phyloP scores from a whole-genome alignment of 2,888 invertebrate species.

The Agelastica alni region DNA sequence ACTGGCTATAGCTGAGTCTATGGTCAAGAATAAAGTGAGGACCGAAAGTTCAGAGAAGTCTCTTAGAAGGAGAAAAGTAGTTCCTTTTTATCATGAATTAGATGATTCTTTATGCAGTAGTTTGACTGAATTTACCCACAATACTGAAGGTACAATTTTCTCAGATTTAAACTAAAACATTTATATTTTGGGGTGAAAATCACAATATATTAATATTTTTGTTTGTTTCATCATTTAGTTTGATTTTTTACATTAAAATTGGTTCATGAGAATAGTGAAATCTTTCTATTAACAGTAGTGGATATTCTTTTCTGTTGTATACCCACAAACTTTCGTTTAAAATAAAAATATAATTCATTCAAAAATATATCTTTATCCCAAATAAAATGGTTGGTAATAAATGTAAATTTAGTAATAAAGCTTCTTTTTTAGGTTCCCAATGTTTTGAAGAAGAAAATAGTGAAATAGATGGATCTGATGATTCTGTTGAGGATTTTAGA shows the following conservation, averaged over 20 bases:
- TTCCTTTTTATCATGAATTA: slow-evolving; percentile 47
- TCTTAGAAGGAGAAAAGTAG: slow-evolving; percentile 41
- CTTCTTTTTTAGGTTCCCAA: slow-evolving; percentile 7
- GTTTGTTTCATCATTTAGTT: too few species aligned
- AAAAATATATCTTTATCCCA: too few species aligned
- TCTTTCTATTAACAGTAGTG: too few species aligned
- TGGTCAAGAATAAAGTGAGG: slow-evolving; percentile 44
- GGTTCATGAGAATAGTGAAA: too few species aligned
- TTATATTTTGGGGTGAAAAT: too few species aligned
- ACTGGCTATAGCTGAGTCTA: slow-evolving; percentile 47
- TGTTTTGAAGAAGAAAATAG: slow-evolving; percentile 25
- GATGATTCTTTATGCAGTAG: slow-evolving; percentile 51
- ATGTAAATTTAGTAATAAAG: background rate
- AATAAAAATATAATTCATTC: too few species aligned
- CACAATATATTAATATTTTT: too few species aligned
- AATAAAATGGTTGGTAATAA: too few species aligned
- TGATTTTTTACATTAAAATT: too few species aligned
- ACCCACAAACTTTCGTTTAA: too few species aligned
- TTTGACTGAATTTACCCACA: slow-evolving; percentile 45
- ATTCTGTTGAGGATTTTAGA: slow-evolving; percentile 28
- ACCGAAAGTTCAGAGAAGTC: slow-evolving; percentile 39
- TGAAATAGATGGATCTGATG: slow-evolving; percentile 43
- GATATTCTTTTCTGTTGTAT: too few species aligned
- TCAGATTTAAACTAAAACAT: too few species aligned
- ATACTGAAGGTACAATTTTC: slow-evolving; percentile 39